These are phyloP conservation scores for Lasioglossum leucozonium DNA, from an alignment of 2,888 invertebrate genomes.

Conservation along the genomic window DNA sequence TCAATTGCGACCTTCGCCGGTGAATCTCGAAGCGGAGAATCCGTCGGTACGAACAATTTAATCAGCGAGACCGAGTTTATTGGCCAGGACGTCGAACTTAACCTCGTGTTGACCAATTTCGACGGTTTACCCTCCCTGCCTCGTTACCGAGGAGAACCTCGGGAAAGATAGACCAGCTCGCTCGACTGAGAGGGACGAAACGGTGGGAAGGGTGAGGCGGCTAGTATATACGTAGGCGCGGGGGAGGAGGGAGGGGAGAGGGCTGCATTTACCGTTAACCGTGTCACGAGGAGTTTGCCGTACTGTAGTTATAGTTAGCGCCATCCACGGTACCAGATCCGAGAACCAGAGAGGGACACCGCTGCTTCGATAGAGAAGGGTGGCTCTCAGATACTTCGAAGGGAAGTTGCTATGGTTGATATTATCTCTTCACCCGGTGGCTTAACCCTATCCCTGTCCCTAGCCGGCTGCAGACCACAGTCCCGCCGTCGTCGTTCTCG, in stretches of 20 bases:
- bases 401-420: constrained; percentile 69
- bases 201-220: neutral
- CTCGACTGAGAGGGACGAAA: constrained; percentile 9
- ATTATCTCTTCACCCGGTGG: constrained; percentile 66
- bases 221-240: neutral
- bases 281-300: constrained; percentile 64
- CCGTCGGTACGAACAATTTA: constrained; percentile 67
- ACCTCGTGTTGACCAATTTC: constrained; percentile 76
- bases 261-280: constrained; percentile 65
- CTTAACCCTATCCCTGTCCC: constrained; percentile 62
- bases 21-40: constrained; percentile 46
- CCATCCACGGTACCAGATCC: constrained; percentile 33
- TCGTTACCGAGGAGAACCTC: constrained; percentile 59
- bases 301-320: constrained; percentile 53
- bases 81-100: constrained; percentile 70
- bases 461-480: constrained; percentile 23
- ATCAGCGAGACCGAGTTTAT: constrained; percentile 67
- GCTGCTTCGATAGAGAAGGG: constrained; percentile 22
- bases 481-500: constrained; percentile 38
- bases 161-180: constrained; percentile 45
- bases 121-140: constrained; percentile 68
- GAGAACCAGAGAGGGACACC: constrained; percentile 10
- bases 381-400: constrained; percentile 40
- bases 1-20: constrained; percentile 57
- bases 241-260: too few relatives aligned